Percentiles rank a stretch among this genome's conserved stretches.
These are phyloP conservation scores for Harpalus rubripes DNA, from an alignment of 2,888 invertebrate genomes.

Conservation along the genomic window DNA sequence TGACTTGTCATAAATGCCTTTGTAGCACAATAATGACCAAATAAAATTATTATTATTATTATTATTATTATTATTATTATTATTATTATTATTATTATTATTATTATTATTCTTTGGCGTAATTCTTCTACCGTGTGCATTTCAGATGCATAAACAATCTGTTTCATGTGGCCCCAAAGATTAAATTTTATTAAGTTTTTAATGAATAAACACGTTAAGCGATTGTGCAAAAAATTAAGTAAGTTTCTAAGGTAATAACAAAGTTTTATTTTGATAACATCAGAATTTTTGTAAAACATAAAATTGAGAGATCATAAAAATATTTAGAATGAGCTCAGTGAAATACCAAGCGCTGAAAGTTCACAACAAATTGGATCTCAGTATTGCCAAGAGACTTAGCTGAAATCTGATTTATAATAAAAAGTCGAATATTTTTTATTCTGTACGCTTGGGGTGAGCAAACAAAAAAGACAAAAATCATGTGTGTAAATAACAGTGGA, in stretches of 20 bases:
- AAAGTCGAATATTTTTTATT: constrained; percentile 51
- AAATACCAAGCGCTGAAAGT: constrained; percentile 13
- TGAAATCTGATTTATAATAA: constrained; percentile 50
- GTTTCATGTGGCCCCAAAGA: too few relatives aligned
- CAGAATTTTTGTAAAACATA: not conserved
- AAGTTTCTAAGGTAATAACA: not conserved
- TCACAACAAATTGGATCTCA: constrained; percentile 28
- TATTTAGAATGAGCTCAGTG: not conserved
- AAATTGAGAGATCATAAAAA: not conserved
- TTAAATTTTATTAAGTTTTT: too few relatives aligned
- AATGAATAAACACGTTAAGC: too few relatives aligned
- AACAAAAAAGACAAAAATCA: constrained; percentile 58
- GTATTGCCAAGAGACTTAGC: constrained; percentile 20
- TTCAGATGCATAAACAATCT: too few relatives aligned
- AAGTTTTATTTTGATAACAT: not conserved
- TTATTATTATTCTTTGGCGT: too few relatives aligned
- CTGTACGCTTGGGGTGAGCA: constrained; percentile 37
- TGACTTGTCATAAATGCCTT: too few relatives aligned
- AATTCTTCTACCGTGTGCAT: too few relatives aligned
- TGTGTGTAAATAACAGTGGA: constrained; percentile 63
- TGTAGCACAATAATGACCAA: too few relatives aligned
- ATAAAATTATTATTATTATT: too few relatives aligned
- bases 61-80: too few relatives aligned
- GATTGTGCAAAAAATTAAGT: too few relatives aligned
- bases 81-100: too few relatives aligned